phyloP scores from a whole-genome alignment of 2,113 vertebrate genomes.

The Puntigrus tetrazona region DNA sequence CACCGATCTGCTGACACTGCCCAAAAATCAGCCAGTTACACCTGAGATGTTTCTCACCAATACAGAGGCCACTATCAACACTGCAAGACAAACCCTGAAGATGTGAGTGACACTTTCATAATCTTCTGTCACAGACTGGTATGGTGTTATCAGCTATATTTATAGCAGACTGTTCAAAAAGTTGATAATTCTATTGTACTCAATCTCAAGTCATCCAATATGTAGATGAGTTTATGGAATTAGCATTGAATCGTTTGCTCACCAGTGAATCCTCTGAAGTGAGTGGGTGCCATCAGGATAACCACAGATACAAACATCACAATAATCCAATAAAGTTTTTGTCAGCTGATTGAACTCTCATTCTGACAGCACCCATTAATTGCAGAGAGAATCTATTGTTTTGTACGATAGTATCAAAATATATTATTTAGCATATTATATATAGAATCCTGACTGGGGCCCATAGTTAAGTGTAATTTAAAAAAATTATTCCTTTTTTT shows the following conservation, averaged over 20 bases:
- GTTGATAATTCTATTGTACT: too few species aligned
- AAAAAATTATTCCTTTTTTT: slow-evolving; percentile 29
- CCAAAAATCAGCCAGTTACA: slow-evolving; percentile 70
- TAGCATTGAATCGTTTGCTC: too few species aligned
- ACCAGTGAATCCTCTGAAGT: background rate
- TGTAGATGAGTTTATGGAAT: too few species aligned
- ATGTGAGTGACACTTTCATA: slow-evolving; percentile 64
- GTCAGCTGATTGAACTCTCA: background rate
- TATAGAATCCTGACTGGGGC: too few species aligned
- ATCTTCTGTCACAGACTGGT: background rate
- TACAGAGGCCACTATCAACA: slow-evolving; percentile 64
- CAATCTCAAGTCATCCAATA: too few species aligned
- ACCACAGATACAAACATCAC: background rate
- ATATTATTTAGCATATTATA: too few species aligned
- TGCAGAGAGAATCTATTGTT: background rate
- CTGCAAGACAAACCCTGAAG: slow-evolving; percentile 65
- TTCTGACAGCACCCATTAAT: background rate
- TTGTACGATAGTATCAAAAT: background rate
- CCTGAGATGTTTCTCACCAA: slow-evolving; percentile 72
- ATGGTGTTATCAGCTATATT: background rate
- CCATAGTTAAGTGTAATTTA: slow-evolving; percentile 10
- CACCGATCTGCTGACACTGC: slow-evolving; percentile 73
- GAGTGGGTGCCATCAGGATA: background rate
- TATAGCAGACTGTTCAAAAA: background rate
- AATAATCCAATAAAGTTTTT: background rate